Conservation (phyloP, 2,797 vertebrate species). For the Amazona finschi region DNA sequence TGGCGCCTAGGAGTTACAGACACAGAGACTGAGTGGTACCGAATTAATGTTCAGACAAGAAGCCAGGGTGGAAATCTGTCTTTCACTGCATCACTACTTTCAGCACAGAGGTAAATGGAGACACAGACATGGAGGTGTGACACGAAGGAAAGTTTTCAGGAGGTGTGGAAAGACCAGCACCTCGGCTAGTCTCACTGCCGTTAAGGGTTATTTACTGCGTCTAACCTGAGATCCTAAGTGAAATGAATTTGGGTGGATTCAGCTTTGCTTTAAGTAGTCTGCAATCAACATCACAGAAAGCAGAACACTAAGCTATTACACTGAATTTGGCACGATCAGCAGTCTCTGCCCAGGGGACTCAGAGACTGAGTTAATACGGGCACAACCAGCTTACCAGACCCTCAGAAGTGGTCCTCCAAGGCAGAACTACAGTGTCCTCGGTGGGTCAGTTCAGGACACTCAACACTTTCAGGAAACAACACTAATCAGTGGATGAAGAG, state of each 20-base stretch:
- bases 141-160: neutral
- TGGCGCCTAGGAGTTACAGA: neutral
- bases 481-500: constrained; percentile 1
- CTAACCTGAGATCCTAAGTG: neutral
- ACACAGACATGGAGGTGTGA: neutral
- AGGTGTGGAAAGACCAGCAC: neutral
- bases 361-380: neutral
- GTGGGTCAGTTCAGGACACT: neutral
- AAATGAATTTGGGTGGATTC: constrained; percentile 12
- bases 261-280: neutral
- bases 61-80: neutral
- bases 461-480: neutral
- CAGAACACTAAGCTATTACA: neutral
- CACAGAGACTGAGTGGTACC: neutral
- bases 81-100: neutral
- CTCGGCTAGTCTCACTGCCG: neutral
- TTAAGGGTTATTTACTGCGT: neutral
- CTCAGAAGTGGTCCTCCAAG: neutral
- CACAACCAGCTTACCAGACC: neutral
- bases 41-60: neutral
- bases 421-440: neutral
- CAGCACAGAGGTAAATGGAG: constrained; percentile 40
- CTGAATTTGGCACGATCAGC: constrained; percentile 34
- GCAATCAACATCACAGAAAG: neutral
- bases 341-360: neutral